These are phyloP conservation scores for Lepidurus apus DNA, from an alignment of 1,140 invertebrate species.

Conservation along the genomic window DNA sequence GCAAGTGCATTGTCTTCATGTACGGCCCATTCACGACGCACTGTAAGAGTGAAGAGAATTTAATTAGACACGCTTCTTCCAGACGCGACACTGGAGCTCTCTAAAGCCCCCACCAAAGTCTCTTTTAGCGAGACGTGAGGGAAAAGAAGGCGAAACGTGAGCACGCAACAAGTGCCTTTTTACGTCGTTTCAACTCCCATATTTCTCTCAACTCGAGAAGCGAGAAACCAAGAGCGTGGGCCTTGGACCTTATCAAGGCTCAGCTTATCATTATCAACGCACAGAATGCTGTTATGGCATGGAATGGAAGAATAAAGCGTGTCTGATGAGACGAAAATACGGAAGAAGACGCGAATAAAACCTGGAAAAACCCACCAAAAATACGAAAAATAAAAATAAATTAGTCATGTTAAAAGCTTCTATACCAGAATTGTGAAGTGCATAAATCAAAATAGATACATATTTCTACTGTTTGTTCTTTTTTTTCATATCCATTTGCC, in stretches of 20 bases:
- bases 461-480: too few relatives aligned
- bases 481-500: too few relatives aligned
- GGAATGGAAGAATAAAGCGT: not conserved
- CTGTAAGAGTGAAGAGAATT: slow-evolving; percentile 50
- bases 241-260: slow-evolving; percentile 10
- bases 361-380: not conserved
- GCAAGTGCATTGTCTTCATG: slow-evolving; percentile 86
- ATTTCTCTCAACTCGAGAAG: not conserved
- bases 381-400: not conserved
- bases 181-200: not conserved
- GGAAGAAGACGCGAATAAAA: not conserved
- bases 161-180: slow-evolving; percentile 14
- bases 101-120: too few relatives aligned
- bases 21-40: slow-evolving; percentile 83
- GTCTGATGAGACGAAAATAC: not conserved
- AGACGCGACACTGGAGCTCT: not conserved
- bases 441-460: not conserved
- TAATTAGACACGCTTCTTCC: not conserved
- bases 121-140: not conserved
- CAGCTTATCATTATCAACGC: not conserved
- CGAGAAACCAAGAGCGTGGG: not conserved
- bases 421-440: not conserved
- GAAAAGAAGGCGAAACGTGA: not conserved
- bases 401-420: not conserved
- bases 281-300: not conserved